A percentile compares a stretch with the other conserved stretches of the same genome.
phyloP scores from a whole-genome alignment of 2,113 vertebrate genomes.

The Neodontobutis hainanensis region DNA sequence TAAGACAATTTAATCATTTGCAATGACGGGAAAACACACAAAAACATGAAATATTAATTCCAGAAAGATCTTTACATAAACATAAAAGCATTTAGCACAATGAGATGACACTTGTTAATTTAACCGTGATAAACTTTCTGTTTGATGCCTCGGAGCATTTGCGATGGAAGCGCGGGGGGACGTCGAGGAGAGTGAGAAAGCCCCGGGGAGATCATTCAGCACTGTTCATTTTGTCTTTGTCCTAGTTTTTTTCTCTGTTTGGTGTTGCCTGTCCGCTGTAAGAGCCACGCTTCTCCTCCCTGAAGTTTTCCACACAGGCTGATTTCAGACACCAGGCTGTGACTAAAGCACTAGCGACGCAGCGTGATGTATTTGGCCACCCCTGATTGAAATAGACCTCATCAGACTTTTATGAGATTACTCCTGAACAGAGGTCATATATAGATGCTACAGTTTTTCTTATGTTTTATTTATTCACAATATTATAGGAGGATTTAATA shows the following conservation, averaged over 20 bases:
- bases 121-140: conserved; percentile 76
- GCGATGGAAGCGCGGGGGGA: conserved; percentile 67
- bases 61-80: conserved; percentile 76
- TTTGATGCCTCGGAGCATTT: conserved; percentile 76
- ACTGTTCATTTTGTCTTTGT: conserved; percentile 75
- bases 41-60: conserved; percentile 82
- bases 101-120: conserved; percentile 81
- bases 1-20: conserved; percentile 75
- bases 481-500: neutral
- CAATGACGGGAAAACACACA: conserved; percentile 55
- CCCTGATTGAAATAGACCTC: conserved; percentile 36
- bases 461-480: neutral
- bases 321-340: conserved; percentile 49
- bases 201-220: conserved; percentile 57
- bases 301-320: conserved; percentile 47
- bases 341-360: conserved; percentile 27
- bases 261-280: conserved; percentile 46
- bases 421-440: conserved; percentile 20
- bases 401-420: conserved; percentile 37
- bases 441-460: neutral
- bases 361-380: conserved; percentile 23
- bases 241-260: conserved; percentile 66
- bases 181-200: conserved; percentile 62
- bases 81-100: conserved; percentile 79
- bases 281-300: conserved; percentile 59